These are phyloP conservation scores for Pagrus major DNA, from an alignment of 2,113 vertebrate genomes.

Conservation along the genomic window DNA sequence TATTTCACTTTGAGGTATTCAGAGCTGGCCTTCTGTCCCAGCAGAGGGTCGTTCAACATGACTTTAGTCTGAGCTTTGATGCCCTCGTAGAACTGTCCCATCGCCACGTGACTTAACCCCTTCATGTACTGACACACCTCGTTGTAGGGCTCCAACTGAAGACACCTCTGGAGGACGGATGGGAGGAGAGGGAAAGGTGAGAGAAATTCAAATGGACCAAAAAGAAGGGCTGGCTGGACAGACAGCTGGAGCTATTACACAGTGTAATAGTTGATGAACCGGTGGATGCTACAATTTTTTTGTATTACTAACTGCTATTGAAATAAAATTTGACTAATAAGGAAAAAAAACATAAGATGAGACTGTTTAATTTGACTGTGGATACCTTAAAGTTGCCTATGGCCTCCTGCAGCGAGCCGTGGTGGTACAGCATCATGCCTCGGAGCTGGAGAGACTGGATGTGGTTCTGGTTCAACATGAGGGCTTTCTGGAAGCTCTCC, in stretches of 20 bases:
- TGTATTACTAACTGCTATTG: not conserved
- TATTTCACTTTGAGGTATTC: slow-evolving; percentile 99
- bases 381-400: slow-evolving; percentile 96
- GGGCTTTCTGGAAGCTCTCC: slow-evolving; percentile 97
- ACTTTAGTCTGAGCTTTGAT: slow-evolving; percentile 99
- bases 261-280: not conserved
- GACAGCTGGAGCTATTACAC: not conserved
- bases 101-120: slow-evolving; percentile 95
- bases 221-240: not conserved
- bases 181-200: not conserved
- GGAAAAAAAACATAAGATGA: too few species aligned
- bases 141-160: slow-evolving; percentile 96
- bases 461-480: slow-evolving; percentile 97
- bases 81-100: slow-evolving; percentile 99
- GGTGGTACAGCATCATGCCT: slow-evolving; percentile 98
- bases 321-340: not conserved
- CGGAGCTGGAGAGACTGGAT: slow-evolving; percentile 96
- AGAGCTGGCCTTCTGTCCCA: slow-evolving; percentile 96
- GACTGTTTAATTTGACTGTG: not conserved
- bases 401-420: slow-evolving; percentile 94
- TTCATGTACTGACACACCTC: slow-evolving; percentile 99
- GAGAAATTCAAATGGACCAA: too few species aligned
- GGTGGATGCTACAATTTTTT: not conserved
- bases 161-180: slow-evolving; percentile 86
- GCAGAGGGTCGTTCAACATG: slow-evolving; percentile 96